Percentiles rank a stretch among this genome's conserved stretches.
Conservation (phyloP, 2,888 invertebrate genomes). For the Thyatira batis region DNA sequence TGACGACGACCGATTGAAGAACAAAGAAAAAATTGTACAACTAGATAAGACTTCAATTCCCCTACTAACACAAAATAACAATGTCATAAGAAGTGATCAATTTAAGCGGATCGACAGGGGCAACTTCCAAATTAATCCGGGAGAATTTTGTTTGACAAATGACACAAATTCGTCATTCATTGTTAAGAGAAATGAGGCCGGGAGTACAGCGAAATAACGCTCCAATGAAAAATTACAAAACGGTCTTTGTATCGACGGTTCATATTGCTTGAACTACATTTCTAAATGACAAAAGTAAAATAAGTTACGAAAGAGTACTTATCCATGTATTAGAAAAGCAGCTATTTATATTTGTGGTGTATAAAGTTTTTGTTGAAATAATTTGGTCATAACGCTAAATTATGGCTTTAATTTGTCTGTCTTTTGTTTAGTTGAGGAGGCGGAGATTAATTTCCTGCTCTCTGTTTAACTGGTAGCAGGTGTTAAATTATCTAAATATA, state of each 20-base stretch:
- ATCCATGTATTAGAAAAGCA: too few relatives aligned
- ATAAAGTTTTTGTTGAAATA: too few relatives aligned
- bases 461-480: too few relatives aligned
- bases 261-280: background rate
- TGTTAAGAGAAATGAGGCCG: constrained; percentile 16
- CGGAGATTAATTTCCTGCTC: too few relatives aligned
- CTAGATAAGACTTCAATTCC: background rate
- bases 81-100: constrained; percentile 22
- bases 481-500: too few relatives aligned
- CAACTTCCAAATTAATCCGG: constrained; percentile 18
- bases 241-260: background rate
- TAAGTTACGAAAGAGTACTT: background rate
- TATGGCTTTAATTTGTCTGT: too few relatives aligned
- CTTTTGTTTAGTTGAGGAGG: too few relatives aligned
- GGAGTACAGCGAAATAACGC: background rate
- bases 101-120: constrained; percentile 24
- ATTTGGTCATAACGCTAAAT: too few relatives aligned
- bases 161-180: constrained; percentile 28
- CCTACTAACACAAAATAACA: background rate
- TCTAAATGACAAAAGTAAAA: background rate
- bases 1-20: background rate
- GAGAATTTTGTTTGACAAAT: constrained; percentile 26
- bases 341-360: too few relatives aligned
- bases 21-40: background rate
- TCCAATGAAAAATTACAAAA: background rate